phyloP scores from a whole-genome alignment of 2,888 invertebrate species.

The Erebia palarica region DNA sequence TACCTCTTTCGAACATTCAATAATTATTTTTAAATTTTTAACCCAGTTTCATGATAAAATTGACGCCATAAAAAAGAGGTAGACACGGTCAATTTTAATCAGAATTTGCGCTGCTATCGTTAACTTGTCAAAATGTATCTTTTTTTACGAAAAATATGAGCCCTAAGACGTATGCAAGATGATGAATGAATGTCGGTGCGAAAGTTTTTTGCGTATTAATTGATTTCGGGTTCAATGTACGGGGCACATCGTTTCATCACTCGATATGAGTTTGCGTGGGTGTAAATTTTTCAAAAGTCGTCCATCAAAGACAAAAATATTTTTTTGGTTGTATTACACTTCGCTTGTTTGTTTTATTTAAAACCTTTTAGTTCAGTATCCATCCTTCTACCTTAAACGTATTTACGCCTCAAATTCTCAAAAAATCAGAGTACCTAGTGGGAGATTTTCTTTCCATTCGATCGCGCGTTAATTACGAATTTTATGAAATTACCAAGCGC shows the following conservation, averaged over 20 bases:
- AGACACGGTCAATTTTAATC: slow-evolving; percentile 46
- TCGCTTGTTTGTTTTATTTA: too few relatives aligned
- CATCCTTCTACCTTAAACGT: too few relatives aligned
- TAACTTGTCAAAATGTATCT: slow-evolving; percentile 46
- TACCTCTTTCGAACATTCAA: neutral
- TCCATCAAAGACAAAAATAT: slow-evolving; percentile 20
- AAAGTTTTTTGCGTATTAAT: slow-evolving; percentile 49
- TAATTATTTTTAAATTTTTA: neutral
- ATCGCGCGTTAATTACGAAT: too few relatives aligned
- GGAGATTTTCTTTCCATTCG: too few relatives aligned
- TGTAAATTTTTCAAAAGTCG: slow-evolving; percentile 21
- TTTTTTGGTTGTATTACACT: neutral
- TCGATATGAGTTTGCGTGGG: slow-evolving; percentile 24
- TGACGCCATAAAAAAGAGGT: slow-evolving; percentile 22
- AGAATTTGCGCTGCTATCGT: slow-evolving; percentile 47
- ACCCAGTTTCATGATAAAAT: slow-evolving; percentile 17
- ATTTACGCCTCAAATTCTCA: too few relatives aligned
- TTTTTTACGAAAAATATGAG: slow-evolving; percentile 46
- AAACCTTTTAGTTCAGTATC: too few relatives aligned
- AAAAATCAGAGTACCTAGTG: too few relatives aligned
- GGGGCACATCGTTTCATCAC: slow-evolving; percentile 27
- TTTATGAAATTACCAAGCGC: too few relatives aligned
- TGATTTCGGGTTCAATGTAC: slow-evolving; percentile 47
- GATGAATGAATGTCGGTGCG: slow-evolving; percentile 48
- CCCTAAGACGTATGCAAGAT: slow-evolving; percentile 37